These are phyloP conservation scores for Tragelaphus oryx DNA, from an alignment of 2,797 vertebrate genomes.

Conservation along the genomic window DNA sequence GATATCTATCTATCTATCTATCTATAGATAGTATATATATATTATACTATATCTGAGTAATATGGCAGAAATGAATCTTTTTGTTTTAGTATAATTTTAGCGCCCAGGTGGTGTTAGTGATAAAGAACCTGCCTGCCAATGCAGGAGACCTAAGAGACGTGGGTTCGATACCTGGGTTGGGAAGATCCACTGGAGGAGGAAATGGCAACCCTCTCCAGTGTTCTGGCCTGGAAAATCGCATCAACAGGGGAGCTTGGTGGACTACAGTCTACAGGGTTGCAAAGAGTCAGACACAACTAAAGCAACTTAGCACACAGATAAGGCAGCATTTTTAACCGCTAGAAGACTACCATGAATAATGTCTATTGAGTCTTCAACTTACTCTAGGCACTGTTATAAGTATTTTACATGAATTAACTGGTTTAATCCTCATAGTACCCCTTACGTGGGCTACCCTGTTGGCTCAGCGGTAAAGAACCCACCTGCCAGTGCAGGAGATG, in stretches of 20 bases:
- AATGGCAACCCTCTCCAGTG: not conserved
- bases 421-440: not conserved
- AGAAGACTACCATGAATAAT: not conserved
- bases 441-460: not conserved
- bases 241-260: not conserved
- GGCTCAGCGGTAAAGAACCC: not conserved
- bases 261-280: not conserved
- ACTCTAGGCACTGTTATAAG: too few species aligned
- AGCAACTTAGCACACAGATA: not conserved
- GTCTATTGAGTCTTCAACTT: not conserved
- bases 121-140: not conserved
- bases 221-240: not conserved
- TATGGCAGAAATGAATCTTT: conserved; percentile 6
- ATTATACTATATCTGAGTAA: not conserved
- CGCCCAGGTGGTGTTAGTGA: not conserved
- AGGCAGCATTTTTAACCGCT: conserved; percentile 20
- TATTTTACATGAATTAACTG: conserved; percentile 10
- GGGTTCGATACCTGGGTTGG: not conserved
- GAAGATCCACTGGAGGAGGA: not conserved
- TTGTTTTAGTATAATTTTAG: conserved; percentile 14
- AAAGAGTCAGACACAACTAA: not conserved
- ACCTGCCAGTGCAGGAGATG: not conserved
- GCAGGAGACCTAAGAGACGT: not conserved
- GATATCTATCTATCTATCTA: too few species aligned
- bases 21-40: too few species aligned